Evolutionary conservation across 2,888 invertebrate species (phyloP), one percentile per base, ranked within the genome.

Genomic region (Tenodera sinensis): DNA sequence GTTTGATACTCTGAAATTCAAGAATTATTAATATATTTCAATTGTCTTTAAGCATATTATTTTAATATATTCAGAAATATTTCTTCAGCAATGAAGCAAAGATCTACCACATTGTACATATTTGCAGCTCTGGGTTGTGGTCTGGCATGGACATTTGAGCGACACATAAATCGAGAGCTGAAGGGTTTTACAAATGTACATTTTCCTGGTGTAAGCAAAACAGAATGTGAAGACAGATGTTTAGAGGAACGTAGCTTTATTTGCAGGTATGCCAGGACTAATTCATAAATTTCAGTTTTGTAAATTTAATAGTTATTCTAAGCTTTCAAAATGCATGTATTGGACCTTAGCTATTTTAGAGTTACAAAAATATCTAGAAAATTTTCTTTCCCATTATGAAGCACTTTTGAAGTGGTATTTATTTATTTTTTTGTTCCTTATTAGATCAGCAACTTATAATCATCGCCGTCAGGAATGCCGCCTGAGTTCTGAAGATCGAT

Each of bases 371-470:
- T 54, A 54, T 54, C 7, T 6, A 20, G 15, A 12, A 54, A 14
- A 54, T 54, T 42, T 42, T 42, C 42, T 42, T 42, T 42, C 12
- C 12, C 7, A 7, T 34, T 34, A 7, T 54, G 87, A n/a, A 34
- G 25, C 9, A 20, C 30, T 25, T 7, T n/a, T 12, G 14, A 54
- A 84, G 8, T 84, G 15, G 8, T 15, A 83, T 87, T 82, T 82
- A 25, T 25, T n/a, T 28, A 20, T n/a, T 88, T 83, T n/a, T 88
- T 15, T 71, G 14, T 71, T 25, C 20, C 83, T 82, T 42, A 25
- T 25, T 83, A 91, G 93, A 85, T 94, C 94, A 34, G 94, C 94
- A 89, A 94, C 93, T 89, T 95, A 94, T 92, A 94, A 94, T 91
- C 93, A 94, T 92, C 92, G 93, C 89, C 92, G 92, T 86, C 92